Base-by-base conservation (phyloP, 2,888 invertebrate genomes). In the Ischnus inquisitorius region DNA sequence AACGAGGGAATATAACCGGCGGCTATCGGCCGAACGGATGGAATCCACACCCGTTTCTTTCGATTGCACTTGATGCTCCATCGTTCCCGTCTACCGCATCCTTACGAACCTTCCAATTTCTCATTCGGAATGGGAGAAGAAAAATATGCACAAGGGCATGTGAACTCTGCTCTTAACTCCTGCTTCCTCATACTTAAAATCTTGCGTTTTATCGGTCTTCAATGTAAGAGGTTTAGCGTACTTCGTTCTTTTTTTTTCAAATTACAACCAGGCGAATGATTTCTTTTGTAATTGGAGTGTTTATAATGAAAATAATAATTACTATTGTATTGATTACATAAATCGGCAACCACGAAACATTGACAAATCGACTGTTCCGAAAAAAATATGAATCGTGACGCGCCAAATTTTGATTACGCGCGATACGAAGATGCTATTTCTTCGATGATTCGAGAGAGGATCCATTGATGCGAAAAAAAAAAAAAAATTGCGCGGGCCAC, bases 31-130 rank as follows among this genome's bases (percentile, higher is more conserved):
- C 28, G 51, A 46, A 43, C 34, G 48, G 43, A 62, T 75, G 54
- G 48, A 46, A 68, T 41, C 51, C 34, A 65, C 67, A 78, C 69
- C 10, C 69, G 28, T 64, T 76, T 72, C 60, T 34, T 71, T 25
- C 22, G 43, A 43, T 41, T 57, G 54, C 74, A 69, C 62, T 46
- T 43, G 34, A 54, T 78, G 34, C 22, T 10, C 34, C 34, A 34
- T 74, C 69, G 69, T 69, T 46, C 41, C 22, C 19, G 69, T 62
- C 51, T 16, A 64, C 54, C 51, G 72, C 19, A 34, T 60, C 60
- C 2, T 48, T 48, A 39, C 41, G 41, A 71, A 64, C 16, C 68
- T 48, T 54, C 25, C 19, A 60, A 77, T 64, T 74, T 82, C 43
- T 60, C 67, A 60, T 28, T 28, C n/a, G 25, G 67, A 78, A 43